Evolutionary conservation across 2,888 invertebrate species (phyloP).

Genomic region (Heliothis peltigera): DNA sequence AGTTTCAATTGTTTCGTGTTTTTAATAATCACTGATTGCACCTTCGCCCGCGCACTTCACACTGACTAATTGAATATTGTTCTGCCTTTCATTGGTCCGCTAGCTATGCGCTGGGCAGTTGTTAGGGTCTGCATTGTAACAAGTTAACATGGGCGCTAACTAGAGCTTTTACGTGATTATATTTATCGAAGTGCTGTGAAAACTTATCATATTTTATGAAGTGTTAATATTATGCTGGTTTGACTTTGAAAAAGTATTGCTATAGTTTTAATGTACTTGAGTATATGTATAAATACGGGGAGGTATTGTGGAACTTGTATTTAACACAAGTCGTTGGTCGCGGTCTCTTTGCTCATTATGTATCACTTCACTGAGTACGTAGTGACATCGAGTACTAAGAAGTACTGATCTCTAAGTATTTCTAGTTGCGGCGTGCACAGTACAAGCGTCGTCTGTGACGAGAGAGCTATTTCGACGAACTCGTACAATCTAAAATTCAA

Average conservation of each 20-base stretch:
- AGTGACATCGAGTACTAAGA: too few relatives aligned
- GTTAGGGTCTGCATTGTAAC: slow-evolving; percentile 1
- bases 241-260: neutral
- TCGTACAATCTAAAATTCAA: neutral
- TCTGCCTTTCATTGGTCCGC: slow-evolving; percentile 7
- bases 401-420: too few relatives aligned
- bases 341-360: too few relatives aligned
- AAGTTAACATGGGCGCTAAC: slow-evolving; percentile 7
- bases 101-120: slow-evolving; percentile 18
- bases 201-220: slow-evolving; percentile 1
- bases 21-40: neutral
- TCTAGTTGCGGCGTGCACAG: too few relatives aligned
- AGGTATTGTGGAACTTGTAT: too few relatives aligned
- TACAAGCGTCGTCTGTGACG: too few relatives aligned
- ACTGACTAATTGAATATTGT: slow-evolving; percentile 15
- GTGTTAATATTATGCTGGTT: neutral
- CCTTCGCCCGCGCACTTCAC: neutral
- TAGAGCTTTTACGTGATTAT: slow-evolving; percentile 5
- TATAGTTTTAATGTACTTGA: neutral
- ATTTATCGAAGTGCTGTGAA: slow-evolving; percentile 1
- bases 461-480: too few relatives aligned
- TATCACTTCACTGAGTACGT: too few relatives aligned
- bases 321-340: too few relatives aligned
- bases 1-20: slow-evolving; percentile 5
- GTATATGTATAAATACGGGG: too few relatives aligned